A percentile compares a stretch with the other conserved stretches of the same genome.
Evolutionary conservation across 1,140 invertebrate genomes (phyloP).

Genomic region (Steinernema feltiae): DNA sequence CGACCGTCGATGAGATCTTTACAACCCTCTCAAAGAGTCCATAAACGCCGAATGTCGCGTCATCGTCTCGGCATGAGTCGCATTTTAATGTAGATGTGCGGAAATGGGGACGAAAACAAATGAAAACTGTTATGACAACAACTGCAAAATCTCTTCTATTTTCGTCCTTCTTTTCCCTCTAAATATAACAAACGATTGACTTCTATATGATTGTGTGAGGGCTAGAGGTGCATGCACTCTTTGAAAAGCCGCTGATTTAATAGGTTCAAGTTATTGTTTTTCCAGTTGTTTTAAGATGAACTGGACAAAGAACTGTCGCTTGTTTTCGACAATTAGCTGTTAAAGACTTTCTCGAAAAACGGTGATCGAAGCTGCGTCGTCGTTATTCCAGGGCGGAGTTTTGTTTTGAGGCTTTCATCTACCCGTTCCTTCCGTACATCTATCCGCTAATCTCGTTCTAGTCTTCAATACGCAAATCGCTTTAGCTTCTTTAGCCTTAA

Average conservation of each 20-base stretch:
- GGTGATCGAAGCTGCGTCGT: background rate
- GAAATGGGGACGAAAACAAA: background rate
- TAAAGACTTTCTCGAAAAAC: background rate
- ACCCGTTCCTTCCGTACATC: background rate
- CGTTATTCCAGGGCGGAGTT: background rate
- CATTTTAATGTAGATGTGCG: background rate
- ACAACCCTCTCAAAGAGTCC: too few relatives aligned
- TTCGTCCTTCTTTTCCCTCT: background rate
- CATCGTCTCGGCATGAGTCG: background rate
- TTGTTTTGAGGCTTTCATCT: background rate
- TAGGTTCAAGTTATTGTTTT: too few relatives aligned
- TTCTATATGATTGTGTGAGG: too few relatives aligned
- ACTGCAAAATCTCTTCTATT: background rate
- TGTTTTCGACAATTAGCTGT: background rate
- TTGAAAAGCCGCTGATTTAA: too few relatives aligned
- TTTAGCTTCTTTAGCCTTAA: constrained; percentile 2
- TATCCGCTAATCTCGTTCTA: background rate
- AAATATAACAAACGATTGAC: too few relatives aligned
- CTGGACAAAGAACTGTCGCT: too few relatives aligned
- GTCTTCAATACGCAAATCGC: background rate
- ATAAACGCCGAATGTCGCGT: background rate
- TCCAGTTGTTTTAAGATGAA: too few relatives aligned
- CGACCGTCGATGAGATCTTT: too few relatives aligned
- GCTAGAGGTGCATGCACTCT: too few relatives aligned
- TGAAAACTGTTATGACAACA: background rate